A percentile compares a stretch with the other conserved stretches of the same genome.
phyloP scores from a whole-genome alignment of 1,140 invertebrate genomes.

The Caenorhabditis brenneri region DNA sequence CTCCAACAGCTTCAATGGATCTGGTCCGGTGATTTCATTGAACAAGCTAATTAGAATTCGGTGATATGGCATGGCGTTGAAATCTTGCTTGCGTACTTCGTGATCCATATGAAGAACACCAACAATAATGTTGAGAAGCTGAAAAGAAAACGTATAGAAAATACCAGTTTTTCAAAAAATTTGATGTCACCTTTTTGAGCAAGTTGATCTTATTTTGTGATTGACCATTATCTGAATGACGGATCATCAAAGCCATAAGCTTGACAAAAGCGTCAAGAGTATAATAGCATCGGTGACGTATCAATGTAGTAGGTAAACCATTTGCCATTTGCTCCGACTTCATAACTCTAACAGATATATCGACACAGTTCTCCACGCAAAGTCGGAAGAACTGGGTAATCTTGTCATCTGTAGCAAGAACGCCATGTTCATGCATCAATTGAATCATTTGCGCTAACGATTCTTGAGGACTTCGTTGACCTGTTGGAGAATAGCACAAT shows the following conservation, averaged over 20 bases:
- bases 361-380: conserved; percentile 93
- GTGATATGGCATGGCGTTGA: conserved; percentile 96
- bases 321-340: conserved; percentile 72
- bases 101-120: conserved; percentile 93
- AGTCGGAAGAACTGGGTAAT: conserved; percentile 95
- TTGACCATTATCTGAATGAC: conserved; percentile 82
- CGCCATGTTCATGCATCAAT: conserved; percentile 91
- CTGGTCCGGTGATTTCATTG: conserved; percentile 85
- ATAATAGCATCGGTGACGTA: conserved; percentile 89
- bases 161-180: neutral
- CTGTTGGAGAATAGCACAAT: conserved; percentile 82
- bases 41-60: conserved; percentile 96
- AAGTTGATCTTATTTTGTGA: conserved; percentile 92
- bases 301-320: conserved; percentile 73
- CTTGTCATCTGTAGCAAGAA: conserved; percentile 93
- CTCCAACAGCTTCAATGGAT: conserved; percentile 84
- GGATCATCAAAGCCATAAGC: conserved; percentile 80
- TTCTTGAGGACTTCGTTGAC: conserved; percentile 85
- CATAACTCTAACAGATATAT: conserved; percentile 85
- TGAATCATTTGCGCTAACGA: conserved; percentile 93
- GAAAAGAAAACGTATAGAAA: neutral
- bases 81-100: conserved; percentile 82
- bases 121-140: conserved; percentile 86
- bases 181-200: conserved; percentile 80
- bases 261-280: conserved; percentile 78